These are phyloP conservation scores for Abrostola triplasia DNA, from an alignment of 2,888 invertebrate genomes.

Conservation along the genomic window DNA sequence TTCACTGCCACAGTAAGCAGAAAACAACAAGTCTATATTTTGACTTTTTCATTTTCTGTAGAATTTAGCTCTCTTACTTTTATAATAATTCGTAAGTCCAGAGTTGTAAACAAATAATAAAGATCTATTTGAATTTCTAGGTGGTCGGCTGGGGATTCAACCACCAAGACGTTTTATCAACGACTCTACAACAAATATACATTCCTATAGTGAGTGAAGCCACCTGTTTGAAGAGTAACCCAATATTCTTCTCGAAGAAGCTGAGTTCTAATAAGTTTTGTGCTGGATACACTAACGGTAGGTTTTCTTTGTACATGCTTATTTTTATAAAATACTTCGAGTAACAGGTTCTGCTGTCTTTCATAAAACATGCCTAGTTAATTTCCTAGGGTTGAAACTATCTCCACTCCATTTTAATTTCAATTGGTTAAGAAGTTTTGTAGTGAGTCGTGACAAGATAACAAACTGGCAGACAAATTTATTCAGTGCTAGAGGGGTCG, in stretches of 20 bases:
- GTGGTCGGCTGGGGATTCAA: constrained; percentile 77
- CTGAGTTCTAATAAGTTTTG: constrained; percentile 65
- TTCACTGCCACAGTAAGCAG: no score
- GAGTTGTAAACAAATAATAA: neutral
- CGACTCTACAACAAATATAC: constrained; percentile 60
- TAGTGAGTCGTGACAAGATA: no score
- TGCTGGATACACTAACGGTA: constrained; percentile 69
- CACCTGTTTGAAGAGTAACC: constrained; percentile 66
- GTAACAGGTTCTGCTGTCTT: neutral
- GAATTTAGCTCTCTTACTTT: no score
- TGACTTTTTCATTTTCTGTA: no score
- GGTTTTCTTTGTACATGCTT: neutral
- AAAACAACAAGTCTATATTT: no score
- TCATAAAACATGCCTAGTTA: neutral
- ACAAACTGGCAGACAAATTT: no score
- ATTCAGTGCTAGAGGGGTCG: no score
- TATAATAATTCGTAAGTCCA: no score
- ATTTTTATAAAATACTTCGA: neutral
- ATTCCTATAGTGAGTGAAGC: constrained; percentile 68
- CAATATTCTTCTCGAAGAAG: constrained; percentile 59
- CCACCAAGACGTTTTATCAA: constrained; percentile 59
- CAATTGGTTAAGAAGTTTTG: no score
- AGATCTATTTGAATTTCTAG: constrained; percentile 48
- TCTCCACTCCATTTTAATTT: no score
- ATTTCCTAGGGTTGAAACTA: neutral